Evolutionary conservation across 2,888 invertebrate genomes (phyloP), one percentile per base, ranked within the genome.

Genomic region (Philhelius pedissequus): DNA sequence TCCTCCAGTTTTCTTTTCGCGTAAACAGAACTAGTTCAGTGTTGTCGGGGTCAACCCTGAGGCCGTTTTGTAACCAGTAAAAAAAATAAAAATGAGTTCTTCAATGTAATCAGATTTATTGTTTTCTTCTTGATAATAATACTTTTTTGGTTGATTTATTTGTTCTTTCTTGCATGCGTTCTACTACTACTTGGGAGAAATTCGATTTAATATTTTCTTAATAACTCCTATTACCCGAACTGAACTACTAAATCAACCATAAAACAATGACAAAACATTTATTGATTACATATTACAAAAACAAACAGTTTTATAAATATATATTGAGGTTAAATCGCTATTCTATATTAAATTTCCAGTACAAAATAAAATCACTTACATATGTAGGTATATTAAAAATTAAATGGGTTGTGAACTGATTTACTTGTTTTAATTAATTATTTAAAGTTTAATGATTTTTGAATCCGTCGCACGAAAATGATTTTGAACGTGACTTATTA

Each of bases 241-340:
- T 50, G 8, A 35, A 35, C 38, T 68, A 7, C 20, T 48, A 68
- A 45, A 45, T 20, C 62, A 62, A 62, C 62, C 43, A 30, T 20
- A 35, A 68, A 68, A 74, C 38, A 74, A 74, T 54, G 25, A 74
- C 56, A 56, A 75, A 80, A 62, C 40, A 68, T 43, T 73, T 74
- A 74, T 43, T 80, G 75, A 66, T 75, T 64, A 75, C 15, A 66
- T 54, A 66, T 73, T 74, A 74, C 18, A 69, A 48, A 80, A 62
- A 25, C 20, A 80, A 64, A 78, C 27, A 22, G 18, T 60, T 60
- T 35, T 75, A 80, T 56, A 69, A 64, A 75, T 80, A 80, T 48
- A 52, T 58, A 56, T 32, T 56, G 56, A 32, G 27, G 38, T 27
- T 25, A 56, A 77, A 48, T 70, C 27, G 22, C 48, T 62, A 20